These are phyloP conservation scores for Folsomia manolachei DNA, from an alignment of 2,888 invertebrate genomes.

Conservation along the genomic window DNA sequence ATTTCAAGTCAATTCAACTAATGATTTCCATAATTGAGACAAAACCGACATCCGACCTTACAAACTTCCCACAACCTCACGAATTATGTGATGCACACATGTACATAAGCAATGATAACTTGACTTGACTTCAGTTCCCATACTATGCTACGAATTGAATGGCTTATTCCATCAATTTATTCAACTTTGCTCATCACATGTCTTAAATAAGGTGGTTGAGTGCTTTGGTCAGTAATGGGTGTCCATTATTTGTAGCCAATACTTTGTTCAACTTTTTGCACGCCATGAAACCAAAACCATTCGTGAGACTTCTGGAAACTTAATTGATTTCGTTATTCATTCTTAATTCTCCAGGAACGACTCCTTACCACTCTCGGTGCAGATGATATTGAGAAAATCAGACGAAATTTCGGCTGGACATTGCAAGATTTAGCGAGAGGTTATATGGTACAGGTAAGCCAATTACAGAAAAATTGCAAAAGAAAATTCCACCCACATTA, in stretches of 20 bases:
- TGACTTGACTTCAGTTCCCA: too few relatives aligned
- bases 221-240: too few relatives aligned
- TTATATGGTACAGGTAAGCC: conserved; percentile 49
- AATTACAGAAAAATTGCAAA: not conserved
- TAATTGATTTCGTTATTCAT: too few relatives aligned
- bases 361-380: conserved; percentile 46
- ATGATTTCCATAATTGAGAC: conserved; percentile 8
- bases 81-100: too few relatives aligned
- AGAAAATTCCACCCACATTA: not conserved
- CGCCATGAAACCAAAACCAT: too few relatives aligned
- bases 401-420: conserved; percentile 48
- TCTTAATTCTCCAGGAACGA: conserved; percentile 41
- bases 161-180: too few relatives aligned
- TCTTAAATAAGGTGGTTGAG: too few relatives aligned
- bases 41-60: conserved; percentile 8
- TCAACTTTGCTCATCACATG: too few relatives aligned
- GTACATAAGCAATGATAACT: too few relatives aligned
- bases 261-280: not conserved
- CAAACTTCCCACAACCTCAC: not conserved
- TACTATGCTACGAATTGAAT: too few relatives aligned
- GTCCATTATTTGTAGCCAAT: too few relatives aligned
- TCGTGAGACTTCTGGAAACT: too few relatives aligned
- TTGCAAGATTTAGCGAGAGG: conserved; percentile 47
- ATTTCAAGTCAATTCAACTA: not conserved
- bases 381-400: conserved; percentile 50